These are phyloP conservation scores for Druon quercuslanigerum DNA, from an alignment of 1,140 invertebrate genomes.

Conservation along the genomic window DNA sequence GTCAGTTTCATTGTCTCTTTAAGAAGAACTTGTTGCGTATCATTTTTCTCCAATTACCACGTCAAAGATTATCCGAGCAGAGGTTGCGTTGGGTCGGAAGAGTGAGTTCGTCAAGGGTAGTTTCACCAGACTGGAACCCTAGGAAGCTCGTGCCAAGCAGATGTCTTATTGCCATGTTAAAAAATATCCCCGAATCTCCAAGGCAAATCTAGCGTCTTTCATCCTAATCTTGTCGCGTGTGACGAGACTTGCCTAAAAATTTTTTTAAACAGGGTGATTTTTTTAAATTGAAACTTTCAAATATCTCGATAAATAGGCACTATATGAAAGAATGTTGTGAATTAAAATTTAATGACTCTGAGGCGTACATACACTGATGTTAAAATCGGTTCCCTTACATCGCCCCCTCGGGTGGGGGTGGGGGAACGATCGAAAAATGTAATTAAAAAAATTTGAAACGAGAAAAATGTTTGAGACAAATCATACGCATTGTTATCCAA, in stretches of 20 bases:
- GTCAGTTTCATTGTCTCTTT: not conserved
- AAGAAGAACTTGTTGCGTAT: not conserved
- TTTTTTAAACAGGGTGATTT: too few species aligned
- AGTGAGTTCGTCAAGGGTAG: constrained; percentile 49
- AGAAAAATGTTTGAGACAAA: too few species aligned
- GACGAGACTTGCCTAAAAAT: not conserved
- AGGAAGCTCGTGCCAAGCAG: constrained; percentile 63
- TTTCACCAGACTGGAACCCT: constrained; percentile 50
- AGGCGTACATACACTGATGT: too few species aligned
- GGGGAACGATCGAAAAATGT: too few species aligned
- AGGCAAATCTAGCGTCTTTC: constrained; percentile 59
- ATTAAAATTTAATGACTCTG: too few species aligned
- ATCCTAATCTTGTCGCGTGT: not conserved
- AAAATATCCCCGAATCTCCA: constrained; percentile 40
- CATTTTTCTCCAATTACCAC: constrained; percentile 2
- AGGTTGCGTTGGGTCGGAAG: not conserved
- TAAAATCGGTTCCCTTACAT: too few species aligned
- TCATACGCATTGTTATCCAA: too few species aligned
- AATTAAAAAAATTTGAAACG: too few species aligned
- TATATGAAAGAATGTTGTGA: too few species aligned
- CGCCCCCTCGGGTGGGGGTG: too few species aligned
- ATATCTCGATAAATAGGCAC: too few species aligned
- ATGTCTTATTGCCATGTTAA: constrained; percentile 67
- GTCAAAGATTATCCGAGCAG: not conserved
- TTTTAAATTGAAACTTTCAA: too few species aligned